A percentile compares a stretch with the other conserved stretches of the same genome.
phyloP scores from a whole-genome alignment of 2,888 invertebrate genomes.

The Cerceris rybyensis region DNA sequence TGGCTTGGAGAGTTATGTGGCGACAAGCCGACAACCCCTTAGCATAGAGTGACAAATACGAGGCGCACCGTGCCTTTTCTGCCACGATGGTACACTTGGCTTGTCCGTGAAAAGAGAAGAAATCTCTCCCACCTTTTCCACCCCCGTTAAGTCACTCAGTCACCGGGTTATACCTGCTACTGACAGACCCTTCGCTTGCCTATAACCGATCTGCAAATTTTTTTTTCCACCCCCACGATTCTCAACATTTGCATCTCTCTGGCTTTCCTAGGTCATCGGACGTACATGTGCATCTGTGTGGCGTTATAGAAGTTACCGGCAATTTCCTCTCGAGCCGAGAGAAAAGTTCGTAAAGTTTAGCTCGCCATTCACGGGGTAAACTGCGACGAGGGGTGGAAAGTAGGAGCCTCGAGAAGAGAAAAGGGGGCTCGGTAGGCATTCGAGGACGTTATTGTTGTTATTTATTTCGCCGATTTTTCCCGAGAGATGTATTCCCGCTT shows the following conservation, averaged over 20 bases:
- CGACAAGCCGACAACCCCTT: constrained; percentile 76
- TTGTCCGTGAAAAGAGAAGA: constrained; percentile 46
- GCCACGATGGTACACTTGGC: constrained; percentile 55
- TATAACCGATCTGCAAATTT: constrained; percentile 58
- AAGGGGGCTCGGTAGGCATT: background rate
- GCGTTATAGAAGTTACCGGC: constrained; percentile 27
- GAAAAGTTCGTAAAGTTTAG: constrained; percentile 44
- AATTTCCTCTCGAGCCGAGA: constrained; percentile 22
- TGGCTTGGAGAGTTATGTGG: constrained; percentile 75
- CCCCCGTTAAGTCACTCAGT: constrained; percentile 67
- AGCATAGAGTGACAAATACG: constrained; percentile 76
- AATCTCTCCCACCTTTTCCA: constrained; percentile 29
- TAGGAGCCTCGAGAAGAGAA: background rate
- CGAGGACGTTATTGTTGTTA: constrained; percentile 52
- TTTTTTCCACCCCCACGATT: constrained; percentile 12
- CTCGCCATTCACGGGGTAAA: background rate
- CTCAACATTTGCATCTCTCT: background rate
- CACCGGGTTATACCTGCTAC: constrained; percentile 66
- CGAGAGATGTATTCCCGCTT: constrained; percentile 39
- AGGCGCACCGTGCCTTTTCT: constrained; percentile 61
- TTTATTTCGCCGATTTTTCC: constrained; percentile 61
- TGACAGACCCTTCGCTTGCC: constrained; percentile 68
- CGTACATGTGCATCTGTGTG: background rate
- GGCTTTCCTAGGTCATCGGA: background rate
- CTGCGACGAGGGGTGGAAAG: constrained; percentile 1